A percentile compares a stretch with the other conserved stretches of the same genome.
Evolutionary conservation across 2,888 invertebrate genomes (phyloP).

Genomic region (Drosophila hamatofila): DNA sequence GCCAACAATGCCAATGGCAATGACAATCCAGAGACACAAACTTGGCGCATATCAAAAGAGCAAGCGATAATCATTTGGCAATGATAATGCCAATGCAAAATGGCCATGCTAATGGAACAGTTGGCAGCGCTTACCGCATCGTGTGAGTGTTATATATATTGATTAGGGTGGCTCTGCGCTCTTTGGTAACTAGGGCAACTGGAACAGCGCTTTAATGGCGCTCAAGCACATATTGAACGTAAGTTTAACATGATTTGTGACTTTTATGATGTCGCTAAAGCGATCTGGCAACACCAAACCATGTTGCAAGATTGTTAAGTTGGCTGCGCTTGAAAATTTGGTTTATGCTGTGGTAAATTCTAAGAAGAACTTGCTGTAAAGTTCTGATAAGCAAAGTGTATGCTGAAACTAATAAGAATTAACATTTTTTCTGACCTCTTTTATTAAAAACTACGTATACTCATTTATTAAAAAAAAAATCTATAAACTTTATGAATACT

Average conservation of each 20-base stretch:
- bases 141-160: constrained; percentile 20
- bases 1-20: constrained; percentile 44
- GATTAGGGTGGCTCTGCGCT: constrained; percentile 15
- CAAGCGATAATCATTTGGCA: constrained; percentile 63
- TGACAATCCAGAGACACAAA: constrained; percentile 4
- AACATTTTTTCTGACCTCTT: too few species aligned
- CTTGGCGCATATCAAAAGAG: constrained; percentile 25
- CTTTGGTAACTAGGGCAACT: constrained; percentile 23
- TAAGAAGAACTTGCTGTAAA: not conserved
- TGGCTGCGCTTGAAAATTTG: not conserved
- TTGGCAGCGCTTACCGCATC: constrained; percentile 26
- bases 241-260: not conserved
- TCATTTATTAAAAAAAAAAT: too few species aligned
- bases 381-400: too few species aligned
- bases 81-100: constrained; percentile 54
- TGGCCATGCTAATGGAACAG: constrained; percentile 38
- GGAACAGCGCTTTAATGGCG: constrained; percentile 1
- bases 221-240: not conserved
- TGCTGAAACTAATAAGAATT: too few species aligned
- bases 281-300: constrained; percentile 1
- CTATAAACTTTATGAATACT: too few species aligned
- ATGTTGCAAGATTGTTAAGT: constrained; percentile 1
- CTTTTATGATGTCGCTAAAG: not conserved
- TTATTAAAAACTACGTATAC: too few species aligned
- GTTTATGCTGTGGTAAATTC: not conserved